phyloP scores from a whole-genome alignment of 2,888 invertebrate genomes.

The Pollenia labialis region DNA sequence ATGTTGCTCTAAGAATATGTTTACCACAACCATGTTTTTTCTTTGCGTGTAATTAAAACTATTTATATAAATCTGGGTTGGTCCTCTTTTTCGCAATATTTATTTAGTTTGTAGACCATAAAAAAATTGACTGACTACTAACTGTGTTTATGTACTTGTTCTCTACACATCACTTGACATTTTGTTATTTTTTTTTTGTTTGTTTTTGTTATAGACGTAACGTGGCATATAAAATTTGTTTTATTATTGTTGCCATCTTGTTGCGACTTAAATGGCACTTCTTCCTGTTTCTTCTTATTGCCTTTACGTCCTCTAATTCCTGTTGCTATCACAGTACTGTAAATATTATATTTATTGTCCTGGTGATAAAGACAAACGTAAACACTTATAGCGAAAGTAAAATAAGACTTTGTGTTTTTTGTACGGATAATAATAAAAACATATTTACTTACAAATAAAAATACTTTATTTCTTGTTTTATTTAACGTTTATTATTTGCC shows the following conservation, averaged over 20 bases:
- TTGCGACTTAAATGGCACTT: constrained; percentile 50
- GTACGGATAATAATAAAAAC: neutral
- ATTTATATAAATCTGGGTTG: too few relatives aligned
- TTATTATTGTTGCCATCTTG: constrained; percentile 48
- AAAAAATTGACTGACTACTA: neutral
- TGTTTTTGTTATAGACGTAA: constrained; percentile 11
- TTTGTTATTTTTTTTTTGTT: neutral
- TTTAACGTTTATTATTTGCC: neutral
- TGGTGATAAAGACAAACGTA: neutral
- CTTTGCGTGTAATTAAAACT: neutral
- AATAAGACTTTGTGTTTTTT: neutral
- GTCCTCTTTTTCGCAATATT: neutral
- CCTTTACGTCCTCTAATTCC: neutral
- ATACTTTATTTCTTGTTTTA: constrained; percentile 4
- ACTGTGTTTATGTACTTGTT: neutral
- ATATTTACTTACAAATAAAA: neutral
- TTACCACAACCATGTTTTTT: too few relatives aligned
- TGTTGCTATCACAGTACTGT: neutral
- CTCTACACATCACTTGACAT: neutral
- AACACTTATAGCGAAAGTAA: neutral
- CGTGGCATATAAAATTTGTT: constrained; percentile 55
- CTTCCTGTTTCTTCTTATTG: constrained; percentile 12
- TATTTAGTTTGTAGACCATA: neutral
- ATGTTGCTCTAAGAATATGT: too few relatives aligned
- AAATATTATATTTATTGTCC: neutral